Percentiles rank a stretch among this genome's conserved stretches.
These are phyloP conservation scores for Galago senegalensis DNA, from an alignment of 2,797 vertebrate species.

Conservation along the genomic window DNA sequence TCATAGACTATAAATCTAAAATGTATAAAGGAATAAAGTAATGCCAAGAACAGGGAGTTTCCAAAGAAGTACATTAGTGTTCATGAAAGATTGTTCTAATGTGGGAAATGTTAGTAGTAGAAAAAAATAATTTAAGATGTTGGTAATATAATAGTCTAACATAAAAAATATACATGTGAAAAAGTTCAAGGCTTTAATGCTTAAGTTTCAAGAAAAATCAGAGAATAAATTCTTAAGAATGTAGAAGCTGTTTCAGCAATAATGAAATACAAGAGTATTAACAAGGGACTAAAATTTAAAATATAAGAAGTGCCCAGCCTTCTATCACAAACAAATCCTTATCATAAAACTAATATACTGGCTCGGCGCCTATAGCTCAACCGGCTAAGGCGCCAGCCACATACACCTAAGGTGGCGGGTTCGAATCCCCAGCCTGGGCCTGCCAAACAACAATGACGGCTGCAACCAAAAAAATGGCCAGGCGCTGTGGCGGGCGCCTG, in stretches of 20 bases:
- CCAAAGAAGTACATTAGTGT: background rate
- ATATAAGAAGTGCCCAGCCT: slow-evolving; percentile 14
- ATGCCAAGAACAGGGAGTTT: background rate
- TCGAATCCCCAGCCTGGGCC: too few species aligned
- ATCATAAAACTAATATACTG: slow-evolving; percentile 46
- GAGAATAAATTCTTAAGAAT: slow-evolving; percentile 10
- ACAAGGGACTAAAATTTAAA: slow-evolving; percentile 55
- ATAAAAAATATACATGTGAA: background rate
- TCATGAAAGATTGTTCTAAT: background rate
- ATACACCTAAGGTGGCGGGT: too few species aligned
- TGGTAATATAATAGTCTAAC: slow-evolving; percentile 54
- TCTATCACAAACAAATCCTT: slow-evolving; percentile 39
- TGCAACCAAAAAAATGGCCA: too few species aligned
- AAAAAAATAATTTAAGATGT: slow-evolving; percentile 59
- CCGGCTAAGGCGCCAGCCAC: too few species aligned
- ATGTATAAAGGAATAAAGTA: slow-evolving; percentile 59
- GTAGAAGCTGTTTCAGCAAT: slow-evolving; percentile 42
- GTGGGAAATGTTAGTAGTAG: slow-evolving; percentile 45
- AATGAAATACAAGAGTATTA: slow-evolving; percentile 58
- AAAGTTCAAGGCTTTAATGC: background rate
- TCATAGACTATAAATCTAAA: slow-evolving; percentile 40
- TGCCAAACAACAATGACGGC: too few species aligned
- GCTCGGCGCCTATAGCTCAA: too few species aligned
- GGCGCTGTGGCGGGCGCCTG: too few species aligned
- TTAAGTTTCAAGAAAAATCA: slow-evolving; percentile 59